phyloP scores from a whole-genome alignment of 2,888 invertebrate genomes.

The Platynereis dumerilii region DNA sequence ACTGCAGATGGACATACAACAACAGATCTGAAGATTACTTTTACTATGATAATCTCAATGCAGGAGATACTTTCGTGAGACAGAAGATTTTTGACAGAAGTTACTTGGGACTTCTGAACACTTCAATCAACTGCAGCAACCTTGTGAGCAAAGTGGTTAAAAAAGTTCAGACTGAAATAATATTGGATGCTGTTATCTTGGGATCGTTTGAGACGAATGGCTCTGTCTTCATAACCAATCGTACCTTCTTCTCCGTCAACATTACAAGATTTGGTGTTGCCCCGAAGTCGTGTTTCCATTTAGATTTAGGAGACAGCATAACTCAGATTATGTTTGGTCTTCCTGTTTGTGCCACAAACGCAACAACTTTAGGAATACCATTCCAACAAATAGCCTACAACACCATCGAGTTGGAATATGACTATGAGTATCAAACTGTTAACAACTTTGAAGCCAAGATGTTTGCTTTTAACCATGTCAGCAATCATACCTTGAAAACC shows the following conservation, averaged over 20 bases:
- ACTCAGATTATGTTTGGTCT: background rate
- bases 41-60: constrained; percentile 2
- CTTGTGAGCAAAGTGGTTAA: background rate
- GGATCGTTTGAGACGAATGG: background rate
- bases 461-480: constrained; percentile 13
- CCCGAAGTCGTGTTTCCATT: background rate
- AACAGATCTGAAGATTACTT: background rate
- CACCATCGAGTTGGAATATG: background rate
- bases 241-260: background rate
- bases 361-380: background rate
- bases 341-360: background rate
- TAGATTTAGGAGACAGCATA: constrained; percentile 2
- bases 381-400: background rate
- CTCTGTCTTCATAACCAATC: background rate
- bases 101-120: background rate
- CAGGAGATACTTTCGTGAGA: background rate
- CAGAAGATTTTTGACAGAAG: background rate
- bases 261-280: constrained; percentile 1
- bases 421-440: background rate
- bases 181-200: constrained; percentile 7
- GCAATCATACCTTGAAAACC: constrained; percentile 9
- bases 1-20: background rate
- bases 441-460: constrained; percentile 1
- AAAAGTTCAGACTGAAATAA: background rate
- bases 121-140: background rate